A percentile compares a stretch with the other conserved stretches of the same genome.
phyloP scores from a whole-genome alignment of 2,888 invertebrate species.

The Leptogaster cylindrica region DNA sequence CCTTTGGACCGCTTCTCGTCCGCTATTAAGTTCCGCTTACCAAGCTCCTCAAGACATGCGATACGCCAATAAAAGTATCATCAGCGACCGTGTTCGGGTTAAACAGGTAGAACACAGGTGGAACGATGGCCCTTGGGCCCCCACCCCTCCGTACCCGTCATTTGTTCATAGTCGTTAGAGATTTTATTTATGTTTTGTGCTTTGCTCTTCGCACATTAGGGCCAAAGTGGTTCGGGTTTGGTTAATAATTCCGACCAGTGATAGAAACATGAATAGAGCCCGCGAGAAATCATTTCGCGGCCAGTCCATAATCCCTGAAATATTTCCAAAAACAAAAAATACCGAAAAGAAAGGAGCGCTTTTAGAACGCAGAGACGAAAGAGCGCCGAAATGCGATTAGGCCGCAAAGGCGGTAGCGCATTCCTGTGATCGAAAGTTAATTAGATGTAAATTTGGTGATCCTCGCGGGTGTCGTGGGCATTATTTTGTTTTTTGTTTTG shows the following conservation, averaged over 20 bases:
- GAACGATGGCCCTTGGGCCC: too few relatives aligned
- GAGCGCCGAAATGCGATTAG: slow-evolving; percentile 45
- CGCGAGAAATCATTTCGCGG: background rate
- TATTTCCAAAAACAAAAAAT: slow-evolving; percentile 32
- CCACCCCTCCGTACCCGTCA: too few relatives aligned
- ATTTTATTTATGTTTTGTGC: slow-evolving; percentile 27
- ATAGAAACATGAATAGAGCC: slow-evolving; percentile 10
- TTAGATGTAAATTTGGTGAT: slow-evolving; percentile 53
- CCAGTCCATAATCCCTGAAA: slow-evolving; percentile 8
- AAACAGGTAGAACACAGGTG: slow-evolving; percentile 10
- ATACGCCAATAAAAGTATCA: slow-evolving; percentile 46
- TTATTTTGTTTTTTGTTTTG: background rate
- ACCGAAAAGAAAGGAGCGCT: slow-evolving; percentile 33
- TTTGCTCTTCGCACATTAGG: background rate
- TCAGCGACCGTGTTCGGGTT: slow-evolving; percentile 36
- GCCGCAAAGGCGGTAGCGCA: slow-evolving; percentile 47
- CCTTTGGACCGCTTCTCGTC: background rate
- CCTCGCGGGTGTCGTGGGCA: slow-evolving; percentile 27
- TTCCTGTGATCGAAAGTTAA: slow-evolving; percentile 53
- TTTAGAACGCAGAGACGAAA: slow-evolving; percentile 40
- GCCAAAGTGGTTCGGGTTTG: slow-evolving; percentile 2
- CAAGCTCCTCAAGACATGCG: slow-evolving; percentile 40
- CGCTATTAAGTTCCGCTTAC: slow-evolving; percentile 9
- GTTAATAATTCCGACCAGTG: slow-evolving; percentile 6
- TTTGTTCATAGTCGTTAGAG: slow-evolving; percentile 8